Percentiles rank a stretch among this genome's conserved stretches.
These are phyloP conservation scores for Tenthredo notha DNA, from an alignment of 2,888 invertebrate species.

Conservation along the genomic window DNA sequence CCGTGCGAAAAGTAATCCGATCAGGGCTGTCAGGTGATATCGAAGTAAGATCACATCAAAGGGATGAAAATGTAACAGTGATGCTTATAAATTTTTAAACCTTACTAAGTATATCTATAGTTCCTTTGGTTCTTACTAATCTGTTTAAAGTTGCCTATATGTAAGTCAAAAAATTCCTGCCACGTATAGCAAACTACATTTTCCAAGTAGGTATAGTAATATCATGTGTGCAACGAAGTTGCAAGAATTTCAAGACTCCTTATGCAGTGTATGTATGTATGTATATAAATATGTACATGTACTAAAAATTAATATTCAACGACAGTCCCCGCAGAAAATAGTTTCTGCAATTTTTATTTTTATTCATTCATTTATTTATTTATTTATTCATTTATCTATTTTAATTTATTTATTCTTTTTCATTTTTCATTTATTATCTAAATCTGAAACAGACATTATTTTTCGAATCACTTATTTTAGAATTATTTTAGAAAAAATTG, in stretches of 20 bases:
- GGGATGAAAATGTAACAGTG: constrained; percentile 42
- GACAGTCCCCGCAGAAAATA: constrained; percentile 22
- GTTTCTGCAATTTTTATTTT: neutral
- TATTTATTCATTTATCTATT: neutral
- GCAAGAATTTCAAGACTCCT: constrained; percentile 11
- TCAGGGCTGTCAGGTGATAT: constrained; percentile 32
- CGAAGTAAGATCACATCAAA: constrained; percentile 45
- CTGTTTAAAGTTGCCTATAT: neutral
- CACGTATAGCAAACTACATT: neutral
- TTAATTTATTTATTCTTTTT: neutral
- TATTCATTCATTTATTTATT: neutral
- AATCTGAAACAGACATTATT: constrained; percentile 14
- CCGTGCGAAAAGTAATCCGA: constrained; percentile 34
- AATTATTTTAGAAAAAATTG: neutral
- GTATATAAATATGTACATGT: constrained; percentile 13
- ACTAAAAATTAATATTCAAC: constrained; percentile 36
- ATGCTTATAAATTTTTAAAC: constrained; percentile 13
- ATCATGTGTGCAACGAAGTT: neutral
- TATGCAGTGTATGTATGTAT: neutral
- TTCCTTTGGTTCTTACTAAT: constrained; percentile 20
- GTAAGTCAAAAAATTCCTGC: neutral
- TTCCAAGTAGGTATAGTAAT: neutral
- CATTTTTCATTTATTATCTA: neutral
- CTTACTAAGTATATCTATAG: neutral
- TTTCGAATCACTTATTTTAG: neutral